These are phyloP conservation scores for Orius laevigatus DNA, from an alignment of 1,140 invertebrate species.

Conservation along the genomic window DNA sequence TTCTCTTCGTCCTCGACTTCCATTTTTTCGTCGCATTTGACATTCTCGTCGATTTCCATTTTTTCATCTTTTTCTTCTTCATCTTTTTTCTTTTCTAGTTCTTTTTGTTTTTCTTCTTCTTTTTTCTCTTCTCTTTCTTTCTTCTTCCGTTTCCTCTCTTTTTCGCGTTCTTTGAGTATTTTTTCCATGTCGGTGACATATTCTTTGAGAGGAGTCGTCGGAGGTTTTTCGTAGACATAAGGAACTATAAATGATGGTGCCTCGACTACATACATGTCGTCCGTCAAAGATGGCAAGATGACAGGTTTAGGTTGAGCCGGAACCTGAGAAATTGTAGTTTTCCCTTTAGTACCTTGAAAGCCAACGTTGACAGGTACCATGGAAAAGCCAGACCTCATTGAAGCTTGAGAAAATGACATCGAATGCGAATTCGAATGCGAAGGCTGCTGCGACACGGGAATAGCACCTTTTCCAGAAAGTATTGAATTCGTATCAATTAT, in stretches of 20 bases:
- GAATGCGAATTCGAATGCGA: slow-evolving; percentile 14
- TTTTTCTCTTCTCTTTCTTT: slow-evolving; percentile 23
- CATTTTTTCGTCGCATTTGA: slow-evolving; percentile 27
- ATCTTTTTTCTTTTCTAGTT: slow-evolving; percentile 16
- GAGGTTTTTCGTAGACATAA: slow-evolving; percentile 81
- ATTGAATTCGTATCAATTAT: slow-evolving; percentile 64
- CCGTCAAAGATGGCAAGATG: slow-evolving; percentile 59
- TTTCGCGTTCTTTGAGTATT: slow-evolving; percentile 32
- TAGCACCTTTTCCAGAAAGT: slow-evolving; percentile 40
- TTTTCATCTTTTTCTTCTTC: slow-evolving; percentile 25
- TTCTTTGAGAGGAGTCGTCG: slow-evolving; percentile 56
- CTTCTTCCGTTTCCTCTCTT: slow-evolving; percentile 30
- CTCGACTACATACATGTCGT: slow-evolving; percentile 81
- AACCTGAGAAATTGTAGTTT: slow-evolving; percentile 21
- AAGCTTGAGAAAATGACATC: slow-evolving; percentile 1
- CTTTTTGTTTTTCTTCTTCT: slow-evolving; percentile 24
- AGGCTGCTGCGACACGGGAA: slow-evolving; percentile 32
- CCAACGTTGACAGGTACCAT: slow-evolving; percentile 12
- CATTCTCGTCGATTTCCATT: slow-evolving; percentile 26
- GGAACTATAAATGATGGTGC: slow-evolving; percentile 82
- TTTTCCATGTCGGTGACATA: slow-evolving; percentile 50
- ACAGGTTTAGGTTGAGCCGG: slow-evolving; percentile 30
- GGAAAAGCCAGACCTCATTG: background rate
- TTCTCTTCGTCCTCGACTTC: slow-evolving; percentile 19
- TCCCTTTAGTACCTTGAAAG: slow-evolving; percentile 8